These are phyloP conservation scores for Nomada ferruginata DNA, from an alignment of 2,888 invertebrate genomes.

Conservation along the genomic window DNA sequence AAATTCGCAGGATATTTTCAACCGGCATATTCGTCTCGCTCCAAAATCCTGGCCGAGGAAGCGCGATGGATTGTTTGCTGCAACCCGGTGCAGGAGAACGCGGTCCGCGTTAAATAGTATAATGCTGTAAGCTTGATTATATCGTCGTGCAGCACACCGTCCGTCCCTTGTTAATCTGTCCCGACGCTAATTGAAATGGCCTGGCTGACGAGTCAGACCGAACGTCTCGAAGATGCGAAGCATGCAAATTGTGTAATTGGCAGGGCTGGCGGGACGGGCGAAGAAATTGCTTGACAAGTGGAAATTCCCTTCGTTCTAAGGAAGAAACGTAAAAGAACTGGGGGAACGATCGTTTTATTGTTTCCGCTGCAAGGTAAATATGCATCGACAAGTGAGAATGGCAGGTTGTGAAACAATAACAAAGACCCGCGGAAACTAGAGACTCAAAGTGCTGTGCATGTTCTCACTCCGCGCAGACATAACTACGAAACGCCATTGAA, in stretches of 20 bases:
- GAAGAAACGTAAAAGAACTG: neutral
- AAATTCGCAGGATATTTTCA: neutral
- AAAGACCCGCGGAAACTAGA: neutral
- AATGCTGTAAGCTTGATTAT: slow-evolving; percentile 47
- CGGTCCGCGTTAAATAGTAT: slow-evolving; percentile 37
- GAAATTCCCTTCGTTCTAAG: neutral
- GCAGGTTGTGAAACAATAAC: slow-evolving; percentile 14
- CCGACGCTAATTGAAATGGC: slow-evolving; percentile 21
- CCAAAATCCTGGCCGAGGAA: neutral
- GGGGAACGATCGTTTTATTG: slow-evolving; percentile 1
- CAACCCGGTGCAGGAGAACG: slow-evolving; percentile 5
- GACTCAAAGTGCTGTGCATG: slow-evolving; percentile 3
- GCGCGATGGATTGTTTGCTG: slow-evolving; percentile 22
- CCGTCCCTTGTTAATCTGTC: slow-evolving; percentile 27
- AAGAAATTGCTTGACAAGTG: slow-evolving; percentile 1
- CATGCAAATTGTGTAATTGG: slow-evolving; percentile 15
- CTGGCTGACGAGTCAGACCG: neutral
- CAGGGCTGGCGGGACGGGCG: neutral
- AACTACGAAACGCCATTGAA: slow-evolving; percentile 25
- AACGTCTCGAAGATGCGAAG: slow-evolving; percentile 14
- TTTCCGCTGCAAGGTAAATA: neutral
- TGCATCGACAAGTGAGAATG: slow-evolving; percentile 5
- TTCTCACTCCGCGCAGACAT: slow-evolving; percentile 19
- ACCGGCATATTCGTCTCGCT: neutral
- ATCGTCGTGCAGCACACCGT: neutral